These are phyloP conservation scores for Barbus barbus DNA, from an alignment of 2,113 vertebrate species.

Conservation along the genomic window DNA sequence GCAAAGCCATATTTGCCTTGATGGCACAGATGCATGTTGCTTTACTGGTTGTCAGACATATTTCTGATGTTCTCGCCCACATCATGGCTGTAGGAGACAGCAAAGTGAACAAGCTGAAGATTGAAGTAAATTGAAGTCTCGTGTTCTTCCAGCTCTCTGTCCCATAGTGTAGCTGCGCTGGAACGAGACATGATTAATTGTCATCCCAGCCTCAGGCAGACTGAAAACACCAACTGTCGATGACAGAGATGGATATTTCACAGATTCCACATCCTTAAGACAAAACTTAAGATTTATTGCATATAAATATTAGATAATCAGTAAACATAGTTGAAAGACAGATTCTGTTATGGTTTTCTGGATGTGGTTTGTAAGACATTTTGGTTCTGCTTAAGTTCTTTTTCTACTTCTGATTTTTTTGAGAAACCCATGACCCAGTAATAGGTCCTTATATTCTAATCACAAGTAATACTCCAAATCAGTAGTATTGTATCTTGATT, in stretches of 20 bases:
- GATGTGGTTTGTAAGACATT: too few relatives aligned
- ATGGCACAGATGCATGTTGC: conserved; percentile 10
- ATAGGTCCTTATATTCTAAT: too few relatives aligned
- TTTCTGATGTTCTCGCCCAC: conserved; percentile 6
- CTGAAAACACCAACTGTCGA: conserved; percentile 28
- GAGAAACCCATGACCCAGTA: too few relatives aligned
- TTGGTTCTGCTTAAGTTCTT: too few relatives aligned
- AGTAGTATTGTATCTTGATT: not conserved
- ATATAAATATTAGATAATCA: not conserved
- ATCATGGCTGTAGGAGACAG: not conserved
- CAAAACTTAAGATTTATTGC: not conserved
- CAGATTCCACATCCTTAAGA: not conserved
- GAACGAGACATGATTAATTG: conserved; percentile 29
- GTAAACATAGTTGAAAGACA: too few relatives aligned
- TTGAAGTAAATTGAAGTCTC: not conserved
- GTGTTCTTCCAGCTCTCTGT: not conserved
- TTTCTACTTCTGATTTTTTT: too few relatives aligned
- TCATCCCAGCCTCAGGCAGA: not conserved
- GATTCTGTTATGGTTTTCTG: too few relatives aligned
- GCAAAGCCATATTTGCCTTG: not conserved
- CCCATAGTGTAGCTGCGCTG: not conserved
- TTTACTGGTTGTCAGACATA: not conserved
- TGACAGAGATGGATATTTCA: conserved; percentile 32
- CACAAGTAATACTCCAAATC: not conserved
- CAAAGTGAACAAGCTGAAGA: conserved; percentile 3